These are phyloP conservation scores for Aphodius sticticus DNA, from an alignment of 2,888 invertebrate species.

Conservation along the genomic window DNA sequence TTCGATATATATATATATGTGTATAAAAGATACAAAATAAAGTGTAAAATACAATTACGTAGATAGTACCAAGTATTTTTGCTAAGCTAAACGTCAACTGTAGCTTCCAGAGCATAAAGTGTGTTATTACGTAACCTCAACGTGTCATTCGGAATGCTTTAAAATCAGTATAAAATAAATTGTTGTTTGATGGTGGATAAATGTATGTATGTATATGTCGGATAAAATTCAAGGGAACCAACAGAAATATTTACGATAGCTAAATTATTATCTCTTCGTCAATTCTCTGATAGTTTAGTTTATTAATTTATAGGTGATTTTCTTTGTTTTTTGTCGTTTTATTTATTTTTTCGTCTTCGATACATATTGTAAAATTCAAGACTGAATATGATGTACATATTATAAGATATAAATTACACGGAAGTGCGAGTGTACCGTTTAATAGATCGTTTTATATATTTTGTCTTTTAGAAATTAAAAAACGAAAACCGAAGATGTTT, in stretches of 20 bases:
- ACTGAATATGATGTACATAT: conserved; percentile 20
- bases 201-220: neutral
- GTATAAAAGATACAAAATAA: neutral
- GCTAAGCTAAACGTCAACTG: neutral
- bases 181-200: neutral
- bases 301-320: neutral
- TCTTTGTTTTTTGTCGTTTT: neutral
- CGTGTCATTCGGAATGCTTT: neutral
- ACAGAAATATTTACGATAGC: neutral
- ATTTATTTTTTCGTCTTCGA: conserved; percentile 19
- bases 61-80: neutral
- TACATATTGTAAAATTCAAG: conserved; percentile 9
- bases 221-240: neutral
- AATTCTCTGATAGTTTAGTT: neutral
- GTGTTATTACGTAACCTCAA: no score
- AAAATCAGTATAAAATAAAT: neutral
- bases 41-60: neutral
- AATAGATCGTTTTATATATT: conserved; percentile 21
- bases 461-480: conserved; percentile 16
- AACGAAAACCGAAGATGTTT: neutral
- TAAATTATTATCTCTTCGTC: no score
- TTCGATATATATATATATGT: neutral
- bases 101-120: neutral
- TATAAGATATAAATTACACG: conserved; percentile 1
- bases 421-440: neutral